Evolutionary conservation across 2,888 invertebrate genomes (phyloP).

Genomic region (Heliconius hortense): DNA sequence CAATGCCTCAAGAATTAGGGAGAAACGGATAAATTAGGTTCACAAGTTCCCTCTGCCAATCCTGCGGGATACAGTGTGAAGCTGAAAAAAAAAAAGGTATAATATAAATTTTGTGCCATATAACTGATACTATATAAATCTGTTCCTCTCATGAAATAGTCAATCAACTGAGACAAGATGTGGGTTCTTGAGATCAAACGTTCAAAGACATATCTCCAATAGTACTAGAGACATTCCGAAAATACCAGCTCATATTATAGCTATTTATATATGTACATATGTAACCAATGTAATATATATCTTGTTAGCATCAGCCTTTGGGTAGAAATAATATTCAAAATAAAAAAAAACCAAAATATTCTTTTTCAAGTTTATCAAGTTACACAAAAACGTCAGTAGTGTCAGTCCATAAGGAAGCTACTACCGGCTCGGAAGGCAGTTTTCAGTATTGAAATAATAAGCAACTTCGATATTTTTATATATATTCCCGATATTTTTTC

Average conservation of each 20-base stretch:
- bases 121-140: background rate
- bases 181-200: constrained; percentile 19
- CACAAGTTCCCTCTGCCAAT: no score
- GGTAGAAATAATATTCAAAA: no score
- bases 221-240: constrained; percentile 6
- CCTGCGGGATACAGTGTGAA: background rate
- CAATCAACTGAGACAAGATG: constrained; percentile 26
- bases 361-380: no score
- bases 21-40: background rate
- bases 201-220: constrained; percentile 23
- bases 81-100: background rate
- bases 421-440: no score
- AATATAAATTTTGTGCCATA: background rate
- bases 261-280: background rate
- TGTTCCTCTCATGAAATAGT: constrained; percentile 24
- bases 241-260: background rate
- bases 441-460: no score
- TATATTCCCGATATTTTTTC: background rate
- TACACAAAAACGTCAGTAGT: no score
- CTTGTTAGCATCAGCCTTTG: background rate
- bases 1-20: background rate
- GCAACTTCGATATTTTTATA: no score
- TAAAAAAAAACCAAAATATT: no score
- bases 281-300: background rate
- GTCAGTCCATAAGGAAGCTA: no score